phyloP scores from a whole-genome alignment of 2,888 invertebrate species.

The Nemapogon koenigi region DNA sequence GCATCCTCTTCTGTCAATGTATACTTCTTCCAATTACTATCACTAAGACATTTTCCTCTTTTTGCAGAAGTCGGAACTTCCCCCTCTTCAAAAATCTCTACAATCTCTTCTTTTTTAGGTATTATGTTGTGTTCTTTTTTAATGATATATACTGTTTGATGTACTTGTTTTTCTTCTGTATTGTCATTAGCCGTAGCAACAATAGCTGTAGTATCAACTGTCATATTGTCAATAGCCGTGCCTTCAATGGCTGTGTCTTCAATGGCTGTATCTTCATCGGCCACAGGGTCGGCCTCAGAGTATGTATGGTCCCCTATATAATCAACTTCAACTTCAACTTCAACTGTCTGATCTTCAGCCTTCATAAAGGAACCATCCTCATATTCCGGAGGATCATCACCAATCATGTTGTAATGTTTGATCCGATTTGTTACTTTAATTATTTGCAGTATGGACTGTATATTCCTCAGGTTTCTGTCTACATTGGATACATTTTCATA shows the following conservation, averaged over 20 bases:
- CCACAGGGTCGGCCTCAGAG: neutral
- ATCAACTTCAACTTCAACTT: neutral
- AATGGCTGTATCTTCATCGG: neutral
- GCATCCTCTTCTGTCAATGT: slow-evolving; percentile 42
- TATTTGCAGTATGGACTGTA: neutral
- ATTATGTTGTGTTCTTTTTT: too few relatives aligned
- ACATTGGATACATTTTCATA: neutral
- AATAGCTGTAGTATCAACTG: too few relatives aligned
- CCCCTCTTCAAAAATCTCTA: slow-evolving; percentile 10
- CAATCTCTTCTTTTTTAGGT: slow-evolving; percentile 9
- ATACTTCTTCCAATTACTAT: slow-evolving; percentile 37
- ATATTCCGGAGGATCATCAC: neutral
- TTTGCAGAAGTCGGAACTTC: slow-evolving; percentile 25
- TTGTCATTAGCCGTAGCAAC: too few relatives aligned
- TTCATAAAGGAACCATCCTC: neutral
- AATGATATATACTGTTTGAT: neutral
- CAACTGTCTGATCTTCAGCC: neutral
- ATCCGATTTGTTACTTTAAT: neutral
- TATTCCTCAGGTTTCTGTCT: neutral
- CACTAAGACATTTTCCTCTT: too few relatives aligned
- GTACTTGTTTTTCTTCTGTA: too few relatives aligned
- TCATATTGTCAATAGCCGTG: too few relatives aligned
- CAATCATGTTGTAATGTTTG: neutral
- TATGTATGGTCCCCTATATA: too few relatives aligned
- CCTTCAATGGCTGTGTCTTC: too few relatives aligned